Conservation (phyloP, 1,140 invertebrate genomes). For the Conopomorpha cramerella region DNA sequence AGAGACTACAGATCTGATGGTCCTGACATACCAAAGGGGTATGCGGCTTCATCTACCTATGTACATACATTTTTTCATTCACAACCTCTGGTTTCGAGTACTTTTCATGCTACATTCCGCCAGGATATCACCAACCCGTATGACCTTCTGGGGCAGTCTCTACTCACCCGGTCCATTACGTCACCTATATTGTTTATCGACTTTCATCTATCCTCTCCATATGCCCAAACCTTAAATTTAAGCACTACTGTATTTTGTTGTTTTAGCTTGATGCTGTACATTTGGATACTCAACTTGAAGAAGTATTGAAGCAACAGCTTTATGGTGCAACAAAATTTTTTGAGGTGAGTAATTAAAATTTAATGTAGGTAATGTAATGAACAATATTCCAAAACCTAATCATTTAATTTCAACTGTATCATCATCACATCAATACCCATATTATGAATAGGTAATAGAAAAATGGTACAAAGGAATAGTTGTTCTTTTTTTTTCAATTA, state of each 20-base stretch:
- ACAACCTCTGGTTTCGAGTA: not conserved
- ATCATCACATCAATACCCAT: too few relatives aligned
- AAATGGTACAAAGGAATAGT: too few relatives aligned
- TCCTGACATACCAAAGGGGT: too few relatives aligned
- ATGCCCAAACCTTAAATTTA: not conserved
- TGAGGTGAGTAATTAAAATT: slow-evolving; percentile 31
- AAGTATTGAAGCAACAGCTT: slow-evolving; percentile 59
- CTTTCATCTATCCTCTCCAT: too few relatives aligned
- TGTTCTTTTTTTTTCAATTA: too few relatives aligned
- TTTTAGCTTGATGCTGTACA: slow-evolving; percentile 62
- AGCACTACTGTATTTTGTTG: slow-evolving; percentile 3
- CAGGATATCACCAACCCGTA: not conserved
- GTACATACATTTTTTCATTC: too few relatives aligned
- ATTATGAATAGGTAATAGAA: too few relatives aligned
- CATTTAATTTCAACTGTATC: not conserved
- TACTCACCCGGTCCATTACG: not conserved
- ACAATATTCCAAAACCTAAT: not conserved
- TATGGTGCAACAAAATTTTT: slow-evolving; percentile 58
- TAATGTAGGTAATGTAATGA: not conserved
- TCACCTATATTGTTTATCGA: not conserved
- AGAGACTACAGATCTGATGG: too few relatives aligned
- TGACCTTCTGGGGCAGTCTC: not conserved
- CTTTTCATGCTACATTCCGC: not conserved
- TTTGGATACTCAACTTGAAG: slow-evolving; percentile 61
- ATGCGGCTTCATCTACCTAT: too few relatives aligned